Evolutionary conservation across 1,140 invertebrate species (phyloP), one percentile per base, ranked within the genome.

Genomic region (Tetragonula clypearis): DNA sequence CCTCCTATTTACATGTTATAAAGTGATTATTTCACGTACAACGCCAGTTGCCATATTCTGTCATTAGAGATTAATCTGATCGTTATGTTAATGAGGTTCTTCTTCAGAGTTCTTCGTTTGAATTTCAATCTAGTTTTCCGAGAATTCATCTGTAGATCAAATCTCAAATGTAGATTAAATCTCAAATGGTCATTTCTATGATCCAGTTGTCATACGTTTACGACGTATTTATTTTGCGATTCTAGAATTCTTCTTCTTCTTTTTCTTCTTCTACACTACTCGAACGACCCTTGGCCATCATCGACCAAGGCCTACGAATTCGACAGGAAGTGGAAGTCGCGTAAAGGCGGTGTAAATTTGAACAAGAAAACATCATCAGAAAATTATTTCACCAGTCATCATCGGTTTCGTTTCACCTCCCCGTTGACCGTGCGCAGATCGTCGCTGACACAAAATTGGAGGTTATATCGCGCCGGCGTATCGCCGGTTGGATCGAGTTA

Each of bases 401-500:
- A 5, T 26, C 35, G 35, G 35, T 76, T 72, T 73, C 30, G 15
- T 30, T 5, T 58, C 56, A 35, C 19, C 5, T 41, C 23, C 15
- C 30, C 14, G 68, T 9, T 53, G 55, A 56, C 68, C 82, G 53
- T 71, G 79, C 30, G 56, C 26, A 17, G 76, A 79, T 75, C 71
- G 71, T 26, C 53, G 69, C 68, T 85, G 79, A 81, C 71, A 73
- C 69, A 83, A 89, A 89, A 89, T 89, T 89, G 88, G 74, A 89
- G 82, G 87, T 89, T 89, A 82, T 72, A 87, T 84, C 60, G 74
- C 78, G 65, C 53, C 30, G 74, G 68, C 58, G 86, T 88, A 86
- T 86, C 78, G 73, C 77, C 73, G 62, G 53, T 82, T 74, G 88
- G 73, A 92, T 92, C 90, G 88, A 90, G 86, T 87, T 88, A 88